Percentiles rank a stretch among this genome's conserved stretches.
phyloP scores from a whole-genome alignment of 2,888 invertebrate species.

The Exephanes ischioxanthus region DNA sequence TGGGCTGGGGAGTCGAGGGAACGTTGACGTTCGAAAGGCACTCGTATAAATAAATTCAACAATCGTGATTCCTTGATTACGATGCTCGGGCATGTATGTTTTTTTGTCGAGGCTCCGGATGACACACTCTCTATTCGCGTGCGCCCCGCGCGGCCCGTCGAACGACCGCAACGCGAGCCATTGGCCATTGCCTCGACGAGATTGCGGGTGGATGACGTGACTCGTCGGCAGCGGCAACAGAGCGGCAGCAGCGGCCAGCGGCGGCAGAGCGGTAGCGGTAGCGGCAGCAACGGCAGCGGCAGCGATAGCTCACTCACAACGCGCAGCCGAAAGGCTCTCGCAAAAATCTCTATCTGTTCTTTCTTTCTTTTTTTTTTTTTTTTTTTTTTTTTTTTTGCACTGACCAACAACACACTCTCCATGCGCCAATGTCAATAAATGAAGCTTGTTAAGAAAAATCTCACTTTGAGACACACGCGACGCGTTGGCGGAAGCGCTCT shows the following conservation, averaged over 20 bases:
- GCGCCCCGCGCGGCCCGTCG: not conserved
- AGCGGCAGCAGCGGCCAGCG: conserved; percentile 23
- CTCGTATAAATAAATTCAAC: conserved; percentile 82
- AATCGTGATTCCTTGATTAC: conserved; percentile 68
- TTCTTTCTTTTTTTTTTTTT: not conserved
- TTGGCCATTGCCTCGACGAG: too few relatives aligned
- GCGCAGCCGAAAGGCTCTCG: conserved; percentile 5
- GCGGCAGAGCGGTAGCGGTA: conserved; percentile 16
- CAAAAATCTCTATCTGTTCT: conserved; percentile 1
- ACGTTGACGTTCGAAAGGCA: conserved; percentile 83
- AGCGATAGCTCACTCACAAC: not conserved
- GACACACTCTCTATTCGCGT: not conserved
- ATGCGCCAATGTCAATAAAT: conserved; percentile 83
- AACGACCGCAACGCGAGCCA: not conserved
- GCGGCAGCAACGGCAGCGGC: conserved; percentile 24
- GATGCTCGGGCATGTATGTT: conserved; percentile 48
- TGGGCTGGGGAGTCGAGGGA: conserved; percentile 54
- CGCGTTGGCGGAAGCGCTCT: conserved; percentile 76
- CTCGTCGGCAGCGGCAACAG: not conserved
- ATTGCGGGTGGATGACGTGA: too few relatives aligned
- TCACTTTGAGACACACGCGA: conserved; percentile 82
- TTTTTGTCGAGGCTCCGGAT: conserved; percentile 6
- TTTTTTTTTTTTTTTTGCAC: conserved; percentile 67
- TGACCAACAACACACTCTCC: conserved; percentile 77
- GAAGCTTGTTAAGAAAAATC: conserved; percentile 79